Percentiles rank a stretch among this genome's conserved stretches.
These are phyloP conservation scores for Cephus runcator DNA, from an alignment of 2,888 invertebrate genomes.

Conservation along the genomic window DNA sequence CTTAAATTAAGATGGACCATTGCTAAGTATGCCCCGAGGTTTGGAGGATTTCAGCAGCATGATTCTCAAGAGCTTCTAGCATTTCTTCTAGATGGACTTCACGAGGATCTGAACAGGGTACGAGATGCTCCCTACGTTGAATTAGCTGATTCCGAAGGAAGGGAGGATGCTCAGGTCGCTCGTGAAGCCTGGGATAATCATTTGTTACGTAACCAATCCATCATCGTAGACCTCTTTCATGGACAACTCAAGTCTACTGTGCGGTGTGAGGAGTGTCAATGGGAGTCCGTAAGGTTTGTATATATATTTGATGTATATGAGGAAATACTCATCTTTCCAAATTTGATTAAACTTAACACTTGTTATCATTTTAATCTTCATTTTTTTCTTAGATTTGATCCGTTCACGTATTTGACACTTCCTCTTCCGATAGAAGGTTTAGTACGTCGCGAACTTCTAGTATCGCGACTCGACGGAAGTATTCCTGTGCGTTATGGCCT, in stretches of 20 bases:
- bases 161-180: constrained; percentile 79
- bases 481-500: constrained; percentile 88
- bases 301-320: constrained; percentile 10
- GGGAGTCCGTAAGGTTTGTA: constrained; percentile 20
- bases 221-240: constrained; percentile 91
- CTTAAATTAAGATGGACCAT: constrained; percentile 87
- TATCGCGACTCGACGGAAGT: constrained; percentile 82
- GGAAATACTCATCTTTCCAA: neutral
- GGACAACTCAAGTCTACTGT: constrained; percentile 92
- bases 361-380: neutral
- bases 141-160: constrained; percentile 79
- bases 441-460: constrained; percentile 80
- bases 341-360: neutral
- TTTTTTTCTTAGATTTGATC: constrained; percentile 74
- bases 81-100: constrained; percentile 90
- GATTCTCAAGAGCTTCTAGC: constrained; percentile 94
- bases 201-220: constrained; percentile 83
- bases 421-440: constrained; percentile 92
- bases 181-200: constrained; percentile 87
- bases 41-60: constrained; percentile 91
- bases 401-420: constrained; percentile 89
- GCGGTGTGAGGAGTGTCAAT: constrained; percentile 26
- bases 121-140: constrained; percentile 75
- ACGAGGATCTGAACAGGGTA: constrained; percentile 91
- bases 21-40: constrained; percentile 85